A percentile compares a stretch with the other conserved stretches of the same genome.
Evolutionary conservation across 2,113 vertebrate genomes (phyloP).

Genomic region (Gadus chalcogrammus): DNA sequence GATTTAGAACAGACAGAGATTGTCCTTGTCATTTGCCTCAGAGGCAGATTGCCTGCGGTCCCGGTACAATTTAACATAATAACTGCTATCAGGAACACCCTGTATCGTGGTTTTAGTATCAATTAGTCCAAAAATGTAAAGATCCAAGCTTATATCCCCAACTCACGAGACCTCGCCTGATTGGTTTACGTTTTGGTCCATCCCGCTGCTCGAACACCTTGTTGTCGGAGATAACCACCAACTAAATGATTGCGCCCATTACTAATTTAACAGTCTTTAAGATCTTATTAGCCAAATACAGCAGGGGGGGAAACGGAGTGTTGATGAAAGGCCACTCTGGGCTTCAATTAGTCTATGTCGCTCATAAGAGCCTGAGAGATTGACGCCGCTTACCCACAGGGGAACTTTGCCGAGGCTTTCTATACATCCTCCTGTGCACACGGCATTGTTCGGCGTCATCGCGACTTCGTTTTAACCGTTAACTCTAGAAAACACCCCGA

Average conservation of each 20-base stretch:
- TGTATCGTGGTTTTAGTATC: no score
- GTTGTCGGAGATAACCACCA: constrained; percentile 39
- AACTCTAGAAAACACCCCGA: no score
- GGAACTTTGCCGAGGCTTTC: constrained; percentile 12
- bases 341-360: constrained; percentile 60
- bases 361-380: constrained; percentile 35
- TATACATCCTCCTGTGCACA: constrained; percentile 13
- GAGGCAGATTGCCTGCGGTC: no score
- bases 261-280: constrained; percentile 37
- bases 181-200: constrained; percentile 1
- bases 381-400: constrained; percentile 1
- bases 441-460: neutral
- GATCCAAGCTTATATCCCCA: neutral
- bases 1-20: no score
- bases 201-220: neutral
- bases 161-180: neutral
- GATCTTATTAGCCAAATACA: constrained; percentile 53
- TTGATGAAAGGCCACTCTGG: constrained; percentile 55
- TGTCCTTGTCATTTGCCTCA: no score
- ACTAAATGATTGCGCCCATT: constrained; percentile 31
- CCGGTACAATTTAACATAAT: no score
- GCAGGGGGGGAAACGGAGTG: constrained; percentile 34
- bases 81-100: no score
- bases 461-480: no score
- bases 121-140: no score